Evolutionary conservation across 2,888 invertebrate species (phyloP).

Genomic region (Leucophenga montana): DNA sequence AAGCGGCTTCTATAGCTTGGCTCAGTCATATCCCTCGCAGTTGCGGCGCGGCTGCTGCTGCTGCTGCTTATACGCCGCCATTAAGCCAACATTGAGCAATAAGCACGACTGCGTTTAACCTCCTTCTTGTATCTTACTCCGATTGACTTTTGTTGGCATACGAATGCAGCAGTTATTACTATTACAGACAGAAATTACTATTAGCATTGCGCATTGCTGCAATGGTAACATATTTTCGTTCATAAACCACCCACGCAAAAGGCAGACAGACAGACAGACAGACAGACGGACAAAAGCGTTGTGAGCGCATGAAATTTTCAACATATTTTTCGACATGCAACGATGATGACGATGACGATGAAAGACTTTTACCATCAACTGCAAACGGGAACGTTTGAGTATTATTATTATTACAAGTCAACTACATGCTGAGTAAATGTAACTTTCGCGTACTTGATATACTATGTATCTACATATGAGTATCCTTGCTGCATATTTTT

Average conservation of each 20-base stretch:
- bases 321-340: constrained; percentile 34
- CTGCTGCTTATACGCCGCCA: constrained; percentile 28
- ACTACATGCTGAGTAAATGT: constrained; percentile 46
- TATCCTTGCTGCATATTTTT: background rate
- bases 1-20: constrained; percentile 3
- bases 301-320: constrained; percentile 49
- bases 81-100: background rate
- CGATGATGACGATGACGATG: background rate
- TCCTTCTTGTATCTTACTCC: background rate
- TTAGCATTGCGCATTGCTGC: constrained; percentile 43
- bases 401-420: constrained; percentile 18
- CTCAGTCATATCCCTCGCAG: constrained; percentile 14
- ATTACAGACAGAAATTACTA: constrained; percentile 56
- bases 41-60: background rate
- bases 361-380: background rate
- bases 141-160: background rate
- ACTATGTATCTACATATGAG: no score
- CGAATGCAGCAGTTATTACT: constrained; percentile 43
- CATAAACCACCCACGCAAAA: background rate
- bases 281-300: background rate
- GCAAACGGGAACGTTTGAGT: background rate
- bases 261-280: background rate
- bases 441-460: background rate
- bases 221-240: constrained; percentile 21
- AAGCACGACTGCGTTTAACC: background rate